Base-by-base conservation (phyloP, 2,797 vertebrate species). In the Rhodeus uyekii region DNA sequence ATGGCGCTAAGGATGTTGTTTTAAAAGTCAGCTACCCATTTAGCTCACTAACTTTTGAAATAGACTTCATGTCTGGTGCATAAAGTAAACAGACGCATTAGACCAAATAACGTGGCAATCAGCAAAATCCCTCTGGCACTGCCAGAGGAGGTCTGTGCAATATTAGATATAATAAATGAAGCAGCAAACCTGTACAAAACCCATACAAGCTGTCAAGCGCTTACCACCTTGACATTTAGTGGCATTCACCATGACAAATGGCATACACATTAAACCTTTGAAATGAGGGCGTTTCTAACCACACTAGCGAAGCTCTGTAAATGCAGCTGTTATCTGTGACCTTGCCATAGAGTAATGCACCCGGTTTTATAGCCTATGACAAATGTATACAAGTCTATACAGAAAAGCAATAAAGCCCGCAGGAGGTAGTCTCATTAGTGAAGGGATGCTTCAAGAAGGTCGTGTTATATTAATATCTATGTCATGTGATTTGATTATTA, bases 131-230 rank as follows among this genome's bases (percentile, higher is more conserved):
- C 9, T 3, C 29, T 3, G 42, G 44, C 34, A 42, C 60, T 19
- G 29, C n/a, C 34, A 74, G 60, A 65, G 60, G 53, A 65, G 32
- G 48, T 24, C 71, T 24, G 80, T 58, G 24, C 24, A 67, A 55
- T 67, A 58, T 67, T 65, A 81, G 5, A 67, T 61, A 75, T 19
- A 67, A 81, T 42, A 81, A 81, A 75, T 44, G 12, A 81, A 27
- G 36, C 60, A 32, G 27, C 34, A 75, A 75, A 67, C 10, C 8
- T 12, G 61, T 42, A 81, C 18, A 34, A 55, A 75, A 67, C 36
- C 46, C 18, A 65, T 72, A 75, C 46, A 39, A 65, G 71, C 69
- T 75, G 60, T 75, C 80, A 67, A 55, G 63, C 10, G 14, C 60
- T 74, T 63, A 39, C 68, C 58, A 22, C n/a, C n/a, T 65, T 74